Base-by-base conservation (phyloP, 1,140 invertebrate species). In the Philaenus spumarius region DNA sequence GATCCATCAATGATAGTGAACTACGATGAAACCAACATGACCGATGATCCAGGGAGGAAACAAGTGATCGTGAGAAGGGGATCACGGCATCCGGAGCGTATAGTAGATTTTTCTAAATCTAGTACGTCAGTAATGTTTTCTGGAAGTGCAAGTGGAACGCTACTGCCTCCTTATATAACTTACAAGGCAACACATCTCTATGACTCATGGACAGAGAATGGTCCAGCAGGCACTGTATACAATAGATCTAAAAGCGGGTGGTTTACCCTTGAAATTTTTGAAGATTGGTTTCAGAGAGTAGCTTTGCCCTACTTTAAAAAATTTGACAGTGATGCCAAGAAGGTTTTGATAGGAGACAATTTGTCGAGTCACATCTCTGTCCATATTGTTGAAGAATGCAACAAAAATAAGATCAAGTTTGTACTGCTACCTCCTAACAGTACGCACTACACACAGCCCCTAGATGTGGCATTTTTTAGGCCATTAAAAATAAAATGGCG, bases 21-120 rank as follows among this genome's bases (percentile, higher is more conserved):
- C 58, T 75, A 69, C 55, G 74, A 75, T 37, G 69, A 74, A 60
- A 76, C 72, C 1, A 74, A 74, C 66, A 58, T 73, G 14, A 62
- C 60, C 0, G 72, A 74, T 61, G 67, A 75, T 63, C 62, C 61
- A 14, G 69, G 71, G n/a, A 34, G 60, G 14, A 67, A 67, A 45
- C 72, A 69, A 64, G 60, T 68, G 14, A 60, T 72, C 47, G 62
- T 69, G 56, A 62, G 65, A 40, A 59, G 72, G 40, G 69, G 70
- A 30, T 48, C 37, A 50, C 47, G 37, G 11, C 35, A 55, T 37
- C 51, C 51, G 15, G 53, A 55, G 37, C 14, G 50, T 48, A 22
- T 63, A 26, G 55, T 54, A 39, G 55, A 60, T 26, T 42, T 15
- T 24, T 58, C 59, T 7, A 63, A 63, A 48, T 34, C 40, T 14